Evolutionary conservation across 2,888 invertebrate species (phyloP).

Genomic region (Nemurella pictetii): DNA sequence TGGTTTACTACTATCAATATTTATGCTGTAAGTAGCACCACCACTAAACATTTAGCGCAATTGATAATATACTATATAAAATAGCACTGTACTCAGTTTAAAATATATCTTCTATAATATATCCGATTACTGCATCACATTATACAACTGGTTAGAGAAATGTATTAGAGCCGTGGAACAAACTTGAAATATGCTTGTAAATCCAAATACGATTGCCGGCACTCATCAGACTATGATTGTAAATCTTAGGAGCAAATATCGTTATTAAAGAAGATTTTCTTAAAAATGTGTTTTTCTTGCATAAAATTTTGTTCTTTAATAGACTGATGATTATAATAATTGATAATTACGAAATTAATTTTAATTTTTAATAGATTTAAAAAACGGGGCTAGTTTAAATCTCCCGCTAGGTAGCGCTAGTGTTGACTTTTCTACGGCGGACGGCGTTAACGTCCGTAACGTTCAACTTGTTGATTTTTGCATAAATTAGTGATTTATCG

Average conservation of each 20-base stretch:
- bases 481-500: no score
- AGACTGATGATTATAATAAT: not conserved
- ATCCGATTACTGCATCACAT: not conserved
- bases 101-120: not conserved
- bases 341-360: not conserved
- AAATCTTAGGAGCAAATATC: constrained; percentile 23
- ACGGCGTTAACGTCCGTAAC: no score
- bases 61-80: not conserved
- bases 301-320: not conserved
- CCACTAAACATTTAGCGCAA: not conserved
- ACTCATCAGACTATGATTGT: not conserved
- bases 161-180: not conserved
- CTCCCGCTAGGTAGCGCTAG: no score
- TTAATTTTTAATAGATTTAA: not conserved
- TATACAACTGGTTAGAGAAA: not conserved
- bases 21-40: constrained; percentile 3
- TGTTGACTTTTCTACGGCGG: no score
- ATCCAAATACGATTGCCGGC: not conserved
- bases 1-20: not conserved
- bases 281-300: not conserved
- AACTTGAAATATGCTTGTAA: not conserved
- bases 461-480: no score
- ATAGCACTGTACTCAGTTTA: not conserved
- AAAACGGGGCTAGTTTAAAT: not conserved
- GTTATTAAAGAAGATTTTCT: constrained; percentile 16